A percentile compares a stretch with the other conserved stretches of the same genome.
Evolutionary conservation across 2,888 invertebrate species (phyloP).

Genomic region (Stenurella melanura): DNA sequence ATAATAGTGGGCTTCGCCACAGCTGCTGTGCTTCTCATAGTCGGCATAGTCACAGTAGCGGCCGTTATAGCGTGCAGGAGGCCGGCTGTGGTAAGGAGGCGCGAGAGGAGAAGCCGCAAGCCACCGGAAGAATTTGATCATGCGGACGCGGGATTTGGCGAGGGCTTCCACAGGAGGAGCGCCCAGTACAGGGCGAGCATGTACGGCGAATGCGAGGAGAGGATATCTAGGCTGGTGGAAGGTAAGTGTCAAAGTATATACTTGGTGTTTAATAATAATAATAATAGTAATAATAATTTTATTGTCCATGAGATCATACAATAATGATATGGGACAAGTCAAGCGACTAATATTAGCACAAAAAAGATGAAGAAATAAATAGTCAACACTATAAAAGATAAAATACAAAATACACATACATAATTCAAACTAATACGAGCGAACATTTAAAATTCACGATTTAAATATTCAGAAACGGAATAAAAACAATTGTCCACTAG

Average conservation of each 20-base stretch:
- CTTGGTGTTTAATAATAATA: constrained; percentile 45
- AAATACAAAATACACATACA: too few species aligned
- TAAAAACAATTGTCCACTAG: too few species aligned
- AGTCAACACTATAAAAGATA: too few species aligned
- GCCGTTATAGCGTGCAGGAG: constrained; percentile 69
- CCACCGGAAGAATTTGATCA: constrained; percentile 70
- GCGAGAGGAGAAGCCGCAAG: constrained; percentile 63
- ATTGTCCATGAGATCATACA: too few species aligned
- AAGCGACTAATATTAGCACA: too few species aligned
- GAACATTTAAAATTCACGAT: too few species aligned
- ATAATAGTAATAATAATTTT: too few species aligned
- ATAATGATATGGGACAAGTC: too few species aligned
- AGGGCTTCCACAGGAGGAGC: constrained; percentile 71
- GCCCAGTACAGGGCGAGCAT: constrained; percentile 71
- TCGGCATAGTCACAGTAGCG: constrained; percentile 68
- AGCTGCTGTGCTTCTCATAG: constrained; percentile 69
- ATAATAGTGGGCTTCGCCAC: constrained; percentile 69
- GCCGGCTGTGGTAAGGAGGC: constrained; percentile 56
- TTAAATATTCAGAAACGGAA: too few species aligned
- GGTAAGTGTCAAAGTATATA: constrained; percentile 54
- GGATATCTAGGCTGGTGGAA: constrained; percentile 67
- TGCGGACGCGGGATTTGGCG: constrained; percentile 72
- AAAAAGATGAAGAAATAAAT: too few species aligned
- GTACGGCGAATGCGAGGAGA: constrained; percentile 70
- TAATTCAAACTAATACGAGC: too few species aligned